Conservation (phyloP, 2,797 vertebrate genomes). For the Tauraco hartlaubi region DNA sequence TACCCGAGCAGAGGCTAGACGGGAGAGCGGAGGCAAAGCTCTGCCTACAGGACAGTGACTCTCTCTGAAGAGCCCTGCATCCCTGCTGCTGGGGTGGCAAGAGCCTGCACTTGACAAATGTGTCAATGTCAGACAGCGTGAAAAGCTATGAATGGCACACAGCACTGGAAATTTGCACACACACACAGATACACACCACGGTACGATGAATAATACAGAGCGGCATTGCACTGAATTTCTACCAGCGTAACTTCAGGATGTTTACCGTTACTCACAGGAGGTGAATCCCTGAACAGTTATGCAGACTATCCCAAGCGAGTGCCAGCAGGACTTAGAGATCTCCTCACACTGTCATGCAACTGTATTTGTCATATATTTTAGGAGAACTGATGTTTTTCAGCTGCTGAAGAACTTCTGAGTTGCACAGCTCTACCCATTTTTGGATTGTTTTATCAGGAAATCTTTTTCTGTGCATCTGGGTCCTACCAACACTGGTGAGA, state of each 20-base stretch:
- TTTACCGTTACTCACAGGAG: conserved; percentile 65
- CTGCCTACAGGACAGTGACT: background rate
- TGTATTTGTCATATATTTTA: background rate
- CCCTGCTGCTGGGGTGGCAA: background rate
- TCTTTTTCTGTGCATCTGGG: background rate
- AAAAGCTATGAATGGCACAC: background rate
- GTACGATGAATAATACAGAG: background rate
- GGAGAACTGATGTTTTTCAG: conserved; percentile 25
- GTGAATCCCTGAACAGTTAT: conserved; percentile 62
- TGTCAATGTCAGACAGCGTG: accelerated
- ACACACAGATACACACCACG: accelerated
- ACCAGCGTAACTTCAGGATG: background rate
- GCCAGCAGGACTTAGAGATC: conserved; percentile 18
- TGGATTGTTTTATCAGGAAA: background rate
- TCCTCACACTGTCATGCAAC: background rate
- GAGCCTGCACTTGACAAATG: background rate
- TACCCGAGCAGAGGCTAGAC: background rate
- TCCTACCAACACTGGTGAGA: background rate
- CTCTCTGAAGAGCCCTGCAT: background rate
- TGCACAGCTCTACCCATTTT: background rate
- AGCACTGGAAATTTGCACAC: background rate
- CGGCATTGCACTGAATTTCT: background rate
- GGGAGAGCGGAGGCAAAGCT: background rate
- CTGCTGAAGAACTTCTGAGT: background rate
- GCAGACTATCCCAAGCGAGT: conserved; percentile 7